Conservation (phyloP, 1,140 invertebrate genomes). For the Drosophila subpulchrella region DNA sequence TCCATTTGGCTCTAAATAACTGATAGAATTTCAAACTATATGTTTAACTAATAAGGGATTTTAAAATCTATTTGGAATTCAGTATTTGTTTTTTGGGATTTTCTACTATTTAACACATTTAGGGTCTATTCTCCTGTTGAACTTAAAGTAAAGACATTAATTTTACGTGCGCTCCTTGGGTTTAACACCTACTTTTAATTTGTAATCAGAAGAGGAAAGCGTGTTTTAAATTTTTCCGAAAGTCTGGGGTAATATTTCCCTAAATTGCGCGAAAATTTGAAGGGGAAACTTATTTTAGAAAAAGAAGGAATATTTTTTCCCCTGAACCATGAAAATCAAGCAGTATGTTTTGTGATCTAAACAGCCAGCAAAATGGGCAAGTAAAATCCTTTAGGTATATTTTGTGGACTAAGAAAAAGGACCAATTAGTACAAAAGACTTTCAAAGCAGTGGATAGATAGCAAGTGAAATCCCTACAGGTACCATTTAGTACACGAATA, state of each 20-base stretch:
- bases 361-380: background rate
- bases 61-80: too few species aligned
- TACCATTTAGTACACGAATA: background rate
- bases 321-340: too few species aligned
- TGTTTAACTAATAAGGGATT: too few species aligned
- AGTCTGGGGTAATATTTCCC: background rate
- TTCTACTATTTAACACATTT: too few species aligned
- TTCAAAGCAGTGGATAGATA: background rate
- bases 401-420: background rate
- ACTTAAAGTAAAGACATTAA: too few species aligned
- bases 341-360: background rate
- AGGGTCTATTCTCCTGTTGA: too few species aligned
- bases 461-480: too few species aligned
- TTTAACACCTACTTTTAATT: too few species aligned
- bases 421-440: background rate
- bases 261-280: background rate
- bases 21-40: background rate
- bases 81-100: background rate
- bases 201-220: too few species aligned
- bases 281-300: background rate
- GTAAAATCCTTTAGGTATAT: background rate
- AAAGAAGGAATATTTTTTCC: background rate
- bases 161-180: too few species aligned
- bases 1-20: background rate
- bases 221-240: too few species aligned